A percentile compares a stretch with the other conserved stretches of the same genome.
Evolutionary conservation across 2,888 invertebrate genomes (phyloP).

Genomic region (Andrena bucephala): DNA sequence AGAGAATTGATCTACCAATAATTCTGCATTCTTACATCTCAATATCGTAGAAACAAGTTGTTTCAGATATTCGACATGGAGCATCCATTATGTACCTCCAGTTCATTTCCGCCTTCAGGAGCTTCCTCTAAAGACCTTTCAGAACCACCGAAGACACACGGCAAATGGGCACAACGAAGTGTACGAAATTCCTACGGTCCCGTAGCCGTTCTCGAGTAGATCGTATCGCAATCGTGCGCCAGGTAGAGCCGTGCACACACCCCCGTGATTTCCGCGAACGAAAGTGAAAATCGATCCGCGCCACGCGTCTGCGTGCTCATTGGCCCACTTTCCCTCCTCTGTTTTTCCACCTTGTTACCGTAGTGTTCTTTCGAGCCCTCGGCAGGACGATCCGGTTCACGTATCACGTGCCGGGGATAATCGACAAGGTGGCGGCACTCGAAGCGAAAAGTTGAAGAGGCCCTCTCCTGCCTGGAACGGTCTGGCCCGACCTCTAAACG

Average conservation of each 20-base stretch:
- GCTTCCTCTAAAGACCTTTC: neutral
- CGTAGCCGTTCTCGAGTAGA: slow-evolving; percentile 17
- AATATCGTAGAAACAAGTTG: too few species aligned
- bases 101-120: too few species aligned
- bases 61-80: too few species aligned
- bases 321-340: slow-evolving; percentile 66
- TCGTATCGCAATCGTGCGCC: neutral
- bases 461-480: slow-evolving; percentile 31
- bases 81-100: too few species aligned
- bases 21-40: neutral
- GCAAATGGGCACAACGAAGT: slow-evolving; percentile 15
- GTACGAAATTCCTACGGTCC: slow-evolving; percentile 23
- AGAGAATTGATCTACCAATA: neutral
- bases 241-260: slow-evolving; percentile 39
- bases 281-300: slow-evolving; percentile 73
- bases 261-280: slow-evolving; percentile 57
- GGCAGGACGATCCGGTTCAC: slow-evolving; percentile 57
- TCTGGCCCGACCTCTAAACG: slow-evolving; percentile 45
- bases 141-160: neutral
- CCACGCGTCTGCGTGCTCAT: slow-evolving; percentile 70
- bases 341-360: slow-evolving; percentile 11
- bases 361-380: slow-evolving; percentile 56
- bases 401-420: slow-evolving; percentile 66
- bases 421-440: slow-evolving; percentile 70
- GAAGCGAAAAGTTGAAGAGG: slow-evolving; percentile 53